Conservation (phyloP, 2,888 invertebrate species). For the Antitype chi region DNA sequence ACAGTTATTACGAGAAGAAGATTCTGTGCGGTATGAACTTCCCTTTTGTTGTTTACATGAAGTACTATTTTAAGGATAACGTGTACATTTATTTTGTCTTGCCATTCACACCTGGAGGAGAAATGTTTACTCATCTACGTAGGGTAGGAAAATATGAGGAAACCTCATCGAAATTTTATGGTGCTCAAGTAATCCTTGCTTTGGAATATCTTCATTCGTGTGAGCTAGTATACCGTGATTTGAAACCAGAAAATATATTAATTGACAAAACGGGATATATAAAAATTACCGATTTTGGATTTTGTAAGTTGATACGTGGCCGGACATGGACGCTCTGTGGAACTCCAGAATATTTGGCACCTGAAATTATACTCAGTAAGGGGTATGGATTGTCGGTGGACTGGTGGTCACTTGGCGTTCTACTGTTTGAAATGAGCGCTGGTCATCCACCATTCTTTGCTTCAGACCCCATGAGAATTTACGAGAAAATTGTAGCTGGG, state of each 20-base stretch:
- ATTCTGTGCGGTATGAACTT: slow-evolving; percentile 96
- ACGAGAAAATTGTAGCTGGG: slow-evolving; percentile 97
- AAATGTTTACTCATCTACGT: slow-evolving; percentile 95
- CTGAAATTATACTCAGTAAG: slow-evolving; percentile 97
- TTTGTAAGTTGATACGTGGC: slow-evolving; percentile 94
- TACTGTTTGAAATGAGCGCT: slow-evolving; percentile 97
- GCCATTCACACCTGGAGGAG: slow-evolving; percentile 96
- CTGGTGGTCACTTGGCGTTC: slow-evolving; percentile 98
- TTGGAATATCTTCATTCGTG: slow-evolving; percentile 97
- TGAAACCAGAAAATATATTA: slow-evolving; percentile 98
- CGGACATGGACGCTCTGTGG: slow-evolving; percentile 98
- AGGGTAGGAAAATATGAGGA: slow-evolving; percentile 93
- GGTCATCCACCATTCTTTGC: slow-evolving; percentile 98
- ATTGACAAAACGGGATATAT: slow-evolving; percentile 95
- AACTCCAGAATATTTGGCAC: slow-evolving; percentile 99
- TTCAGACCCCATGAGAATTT: slow-evolving; percentile 98
- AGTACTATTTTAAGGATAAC: slow-evolving; percentile 96
- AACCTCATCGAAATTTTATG: slow-evolving; percentile 95
- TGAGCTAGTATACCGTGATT: slow-evolving; percentile 96
- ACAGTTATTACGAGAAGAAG: slow-evolving; percentile 97
- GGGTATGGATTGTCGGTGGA: slow-evolving; percentile 98
- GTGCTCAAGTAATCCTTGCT: slow-evolving; percentile 96
- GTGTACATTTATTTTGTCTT: slow-evolving; percentile 95
- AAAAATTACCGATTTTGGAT: slow-evolving; percentile 98
- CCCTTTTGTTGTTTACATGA: slow-evolving; percentile 96